Evolutionary conservation across 2,113 vertebrate species (phyloP), one percentile per base, ranked within the genome.

Genomic region (Hemibagrus wyckioides): DNA sequence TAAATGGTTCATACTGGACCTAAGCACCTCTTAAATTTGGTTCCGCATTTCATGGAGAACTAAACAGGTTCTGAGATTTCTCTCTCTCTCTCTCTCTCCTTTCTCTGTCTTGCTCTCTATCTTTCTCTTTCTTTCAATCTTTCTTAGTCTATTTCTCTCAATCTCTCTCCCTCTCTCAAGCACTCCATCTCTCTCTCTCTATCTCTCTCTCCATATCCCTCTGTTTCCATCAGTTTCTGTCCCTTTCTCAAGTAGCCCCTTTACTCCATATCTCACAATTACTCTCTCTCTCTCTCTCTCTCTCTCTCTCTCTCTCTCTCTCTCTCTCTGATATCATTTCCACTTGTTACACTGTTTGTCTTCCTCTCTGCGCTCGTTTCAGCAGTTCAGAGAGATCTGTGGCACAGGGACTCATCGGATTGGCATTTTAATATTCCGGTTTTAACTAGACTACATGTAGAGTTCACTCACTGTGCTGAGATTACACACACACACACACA

Each of bases 401-500:
- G 63, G 82, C 44, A 30, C 39, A 83, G 76, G 48, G 17, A 56
- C 48, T 57, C 56, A 57, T 1, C 1, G 77, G n/a, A 54, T 80
- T 80, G 52, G 41, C 56, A 77, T 76, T 77, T 77, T 77, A 61
- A 85, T 77, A 85, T 85, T 85, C 57, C 83, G 76, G 25, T 59
- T 75, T 48, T 75, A 76, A 85, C 83, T 56, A 81, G 65, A 82
- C 39, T 3, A 50, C 77, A 84, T 63, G 57, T 82, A 82, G 61
- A 80, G 41, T 23, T 56, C 63, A 56, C 77, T 87, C 91, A 86
- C 86, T 86, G 85, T 85, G 89, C 44, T 85, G n/a, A n/a, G n/a
- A 91, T 89, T 89, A 87, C 88, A 88, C 85, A 77, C 87, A 89
- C 80, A 82, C 73, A 61, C n/a, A 36, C 65, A 19, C 65, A 69